Evolutionary conservation across 2,797 vertebrate genomes (phyloP), one percentile per base, ranked within the genome.

Genomic region (Valencia hispanica): DNA sequence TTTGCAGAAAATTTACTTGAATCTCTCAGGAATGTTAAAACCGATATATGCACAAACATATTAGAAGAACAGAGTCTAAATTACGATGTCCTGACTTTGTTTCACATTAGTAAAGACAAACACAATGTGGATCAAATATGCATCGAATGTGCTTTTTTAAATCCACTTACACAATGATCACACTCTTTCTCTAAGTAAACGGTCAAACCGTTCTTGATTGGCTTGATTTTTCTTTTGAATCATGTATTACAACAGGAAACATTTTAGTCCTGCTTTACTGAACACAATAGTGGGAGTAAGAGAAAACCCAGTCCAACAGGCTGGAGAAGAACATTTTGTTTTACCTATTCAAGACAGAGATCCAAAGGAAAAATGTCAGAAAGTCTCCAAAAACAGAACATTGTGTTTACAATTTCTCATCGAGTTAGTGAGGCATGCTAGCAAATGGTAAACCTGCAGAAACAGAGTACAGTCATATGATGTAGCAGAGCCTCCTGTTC

Each of bases 401-500:
- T 61, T 1, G 3, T 78, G 63, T 77, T 71, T 73, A 36, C 39
- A 76, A 25, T 48, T 74, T 76, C 73, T 76, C 45, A 22, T 2
- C 12, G 17, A 45, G 41, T 45, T 27, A 72, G 55, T 53, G n/a
- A 81, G 41, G 53, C 50, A 48, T 20, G 15, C 43, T 68, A 50
- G 27, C 11, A 70, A 63, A 55, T 53, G 47, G 34, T 3, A 25
- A 50, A 43, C 36, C 2, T 11, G 71, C 20, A 17, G 12, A 36
- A 34, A 45, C 30, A 78, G 50, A 72, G 22, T 43, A 70, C 59
- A 30, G 45, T 45, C 25, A 30, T 18, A 82, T 74, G 74, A 63
- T 78, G 79, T 15, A 50, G 51, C 20, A 73, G 83, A 86, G 84
- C 83, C 68, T 84, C 57, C 68, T 85, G 84, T 90, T 81, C 72